These are phyloP conservation scores for Galeopterus variegatus DNA, from an alignment of 2,113 vertebrate species.

Conservation along the genomic window DNA sequence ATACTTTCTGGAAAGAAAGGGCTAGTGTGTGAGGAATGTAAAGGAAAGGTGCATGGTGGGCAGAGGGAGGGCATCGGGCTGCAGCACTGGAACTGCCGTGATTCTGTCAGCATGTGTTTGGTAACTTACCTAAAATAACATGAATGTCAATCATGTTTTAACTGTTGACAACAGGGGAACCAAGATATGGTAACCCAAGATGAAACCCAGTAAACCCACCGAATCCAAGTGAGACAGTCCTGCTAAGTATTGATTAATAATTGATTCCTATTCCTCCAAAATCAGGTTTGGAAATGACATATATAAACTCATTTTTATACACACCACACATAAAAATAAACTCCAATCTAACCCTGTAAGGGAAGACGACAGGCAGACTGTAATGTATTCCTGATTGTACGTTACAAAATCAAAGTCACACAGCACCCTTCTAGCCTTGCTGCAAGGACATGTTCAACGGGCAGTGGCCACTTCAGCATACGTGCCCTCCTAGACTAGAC, in stretches of 20 bases:
- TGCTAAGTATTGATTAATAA: fast-evolving
- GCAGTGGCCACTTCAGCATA: neutral
- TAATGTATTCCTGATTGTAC: fast-evolving
- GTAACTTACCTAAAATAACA: neutral
- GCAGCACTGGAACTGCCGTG: fast-evolving
- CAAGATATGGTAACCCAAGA: fast-evolving
- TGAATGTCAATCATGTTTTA: fast-evolving
- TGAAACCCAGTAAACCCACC: fast-evolving
- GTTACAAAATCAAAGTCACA: fast-evolving
- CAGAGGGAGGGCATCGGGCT: fast-evolving
- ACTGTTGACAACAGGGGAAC: too few species aligned
- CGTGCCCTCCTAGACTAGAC: too few species aligned
- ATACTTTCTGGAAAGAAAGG: neutral
- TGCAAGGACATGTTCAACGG: neutral
- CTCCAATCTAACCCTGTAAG: fast-evolving
- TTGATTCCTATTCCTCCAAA: neutral
- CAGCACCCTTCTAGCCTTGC: fast-evolving
- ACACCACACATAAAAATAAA: neutral
- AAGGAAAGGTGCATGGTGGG: fast-evolving
- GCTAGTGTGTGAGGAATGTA: fast-evolving
- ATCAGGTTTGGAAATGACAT: neutral
- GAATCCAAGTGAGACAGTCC: fast-evolving
- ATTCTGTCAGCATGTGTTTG: too few species aligned
- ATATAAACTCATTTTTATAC: neutral
- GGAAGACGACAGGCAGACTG: fast-evolving